These are phyloP conservation scores for Acleris laterana DNA, from an alignment of 2,888 invertebrate genomes.

Conservation along the genomic window DNA sequence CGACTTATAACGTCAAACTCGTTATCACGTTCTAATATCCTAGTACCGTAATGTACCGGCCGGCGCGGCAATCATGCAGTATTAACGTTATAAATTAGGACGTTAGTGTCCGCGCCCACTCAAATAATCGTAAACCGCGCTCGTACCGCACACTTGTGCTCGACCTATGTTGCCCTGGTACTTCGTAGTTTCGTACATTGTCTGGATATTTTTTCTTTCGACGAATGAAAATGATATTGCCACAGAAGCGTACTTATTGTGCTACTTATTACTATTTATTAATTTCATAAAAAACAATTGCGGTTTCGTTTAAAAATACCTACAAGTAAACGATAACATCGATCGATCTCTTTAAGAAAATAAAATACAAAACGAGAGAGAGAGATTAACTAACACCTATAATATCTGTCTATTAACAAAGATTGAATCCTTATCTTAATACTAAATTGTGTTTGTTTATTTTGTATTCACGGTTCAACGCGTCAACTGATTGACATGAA, in stretches of 20 bases:
- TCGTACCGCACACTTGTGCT: slow-evolving; percentile 73
- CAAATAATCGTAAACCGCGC: slow-evolving; percentile 79
- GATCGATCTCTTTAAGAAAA: not conserved
- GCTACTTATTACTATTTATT: not conserved
- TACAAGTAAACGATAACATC: not conserved
- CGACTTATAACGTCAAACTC: slow-evolving; percentile 37
- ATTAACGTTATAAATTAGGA: slow-evolving; percentile 84
- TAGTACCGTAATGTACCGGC: slow-evolving; percentile 45
- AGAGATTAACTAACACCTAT: too few species aligned
- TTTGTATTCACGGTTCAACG: too few species aligned
- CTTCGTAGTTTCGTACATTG: slow-evolving; percentile 48
- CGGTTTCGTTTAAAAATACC: too few species aligned
- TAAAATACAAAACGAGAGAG: not conserved
- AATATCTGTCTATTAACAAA: too few species aligned
- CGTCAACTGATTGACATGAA: too few species aligned
- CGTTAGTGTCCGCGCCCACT: slow-evolving; percentile 73
- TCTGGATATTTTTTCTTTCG: slow-evolving; percentile 55
- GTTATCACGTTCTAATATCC: slow-evolving; percentile 50
- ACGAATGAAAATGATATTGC: slow-evolving; percentile 21
- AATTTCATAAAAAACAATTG: not conserved
- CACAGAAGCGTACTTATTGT: not conserved
- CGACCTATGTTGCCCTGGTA: slow-evolving; percentile 59
- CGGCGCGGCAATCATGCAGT: slow-evolving; percentile 66
- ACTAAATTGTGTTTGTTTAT: too few species aligned
- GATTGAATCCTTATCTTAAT: too few species aligned